phyloP scores from a whole-genome alignment of 2,797 vertebrate genomes.

The Rhyacichthys aspro region DNA sequence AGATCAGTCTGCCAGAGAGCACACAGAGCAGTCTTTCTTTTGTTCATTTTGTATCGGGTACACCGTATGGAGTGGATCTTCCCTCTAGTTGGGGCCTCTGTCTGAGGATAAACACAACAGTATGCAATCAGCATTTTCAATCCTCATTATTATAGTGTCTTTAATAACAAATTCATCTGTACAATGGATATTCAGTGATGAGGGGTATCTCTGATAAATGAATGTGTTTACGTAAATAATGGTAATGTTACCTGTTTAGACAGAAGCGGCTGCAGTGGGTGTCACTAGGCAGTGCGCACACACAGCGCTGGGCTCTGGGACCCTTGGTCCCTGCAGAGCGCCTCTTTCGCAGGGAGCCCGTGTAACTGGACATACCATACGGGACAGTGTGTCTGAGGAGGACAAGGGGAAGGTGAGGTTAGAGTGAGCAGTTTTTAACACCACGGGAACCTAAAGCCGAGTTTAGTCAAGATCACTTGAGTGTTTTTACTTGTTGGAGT shows the following conservation, averaged over 20 bases:
- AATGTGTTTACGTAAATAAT: too few relatives aligned
- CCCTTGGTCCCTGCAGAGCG: constrained; percentile 65
- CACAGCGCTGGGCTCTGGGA: constrained; percentile 58
- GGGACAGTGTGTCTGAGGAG: constrained; percentile 86
- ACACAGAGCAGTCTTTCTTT: constrained; percentile 5
- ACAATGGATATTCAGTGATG: too few relatives aligned
- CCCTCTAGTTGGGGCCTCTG: constrained; percentile 26
- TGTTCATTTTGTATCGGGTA: constrained; percentile 36
- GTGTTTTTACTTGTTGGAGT: too few relatives aligned
- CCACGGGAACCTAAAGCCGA: too few relatives aligned
- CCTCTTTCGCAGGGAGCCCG: constrained; percentile 77
- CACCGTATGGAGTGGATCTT: constrained; percentile 21
- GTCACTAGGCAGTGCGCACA: constrained; percentile 57
- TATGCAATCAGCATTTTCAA: too few relatives aligned
- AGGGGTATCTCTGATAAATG: too few relatives aligned
- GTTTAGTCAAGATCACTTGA: too few relatives aligned
- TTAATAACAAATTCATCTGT: too few relatives aligned
- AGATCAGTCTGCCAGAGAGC: constrained; percentile 1
- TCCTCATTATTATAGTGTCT: too few relatives aligned
- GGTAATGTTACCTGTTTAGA: constrained; percentile 60
- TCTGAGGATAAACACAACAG: constrained; percentile 37
- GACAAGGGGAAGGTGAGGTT: neutral
- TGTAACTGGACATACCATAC: constrained; percentile 90
- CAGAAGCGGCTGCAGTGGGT: constrained; percentile 71
- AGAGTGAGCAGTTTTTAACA: too few relatives aligned